Evolutionary conservation across 2,797 vertebrate genomes (phyloP), one percentile per base, ranked within the genome.

Genomic region (Galaxias olidus): DNA sequence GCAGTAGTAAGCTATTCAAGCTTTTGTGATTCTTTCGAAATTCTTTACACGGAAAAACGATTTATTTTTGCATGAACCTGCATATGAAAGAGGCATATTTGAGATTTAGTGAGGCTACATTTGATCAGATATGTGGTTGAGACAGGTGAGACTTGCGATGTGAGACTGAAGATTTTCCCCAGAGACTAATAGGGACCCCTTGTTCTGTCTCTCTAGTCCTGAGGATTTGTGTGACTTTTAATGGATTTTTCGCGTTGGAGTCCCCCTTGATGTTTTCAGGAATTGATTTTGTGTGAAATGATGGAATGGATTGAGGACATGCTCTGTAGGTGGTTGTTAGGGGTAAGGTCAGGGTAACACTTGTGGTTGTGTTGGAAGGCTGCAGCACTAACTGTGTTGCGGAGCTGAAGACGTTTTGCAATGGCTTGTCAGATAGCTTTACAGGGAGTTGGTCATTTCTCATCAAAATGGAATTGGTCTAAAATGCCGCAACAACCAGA

Each of bases 201-300:
- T 62, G 77, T 67, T 85, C 84, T 80, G 76, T 84, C 80, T 75
- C 73, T 73, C 71, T 85, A 30, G 77, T 77, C 81, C 69, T 72
- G 77, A 44, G 43, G 19, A 65, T 65, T 49, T 56, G 10, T 20
- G 14, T 4, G 54, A 40, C 59, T 40, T 30, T 60, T 9, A 42
- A n/a, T 42, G 14, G 65, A 49, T 49, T 18, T 64, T 59, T 8
- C 46, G 8, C 49, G 19, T 65, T 61, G 43, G 45, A 62, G 44
- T 66, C 59, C 43, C 48, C 17, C 48, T 52, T 62, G 11, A 19
- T 52, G 48, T 58, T 15, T 61, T 51, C 9, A 18, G 48, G 59
- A 73, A 72, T 63, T 65, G 45, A 43, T 57, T 75, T 75, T 65
- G 13, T 49, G 40, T 10, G 41, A 40, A 76, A 74, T 63, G n/a